Conservation (phyloP, 1,140 invertebrate species). For the Drosophila takahashii region DNA sequence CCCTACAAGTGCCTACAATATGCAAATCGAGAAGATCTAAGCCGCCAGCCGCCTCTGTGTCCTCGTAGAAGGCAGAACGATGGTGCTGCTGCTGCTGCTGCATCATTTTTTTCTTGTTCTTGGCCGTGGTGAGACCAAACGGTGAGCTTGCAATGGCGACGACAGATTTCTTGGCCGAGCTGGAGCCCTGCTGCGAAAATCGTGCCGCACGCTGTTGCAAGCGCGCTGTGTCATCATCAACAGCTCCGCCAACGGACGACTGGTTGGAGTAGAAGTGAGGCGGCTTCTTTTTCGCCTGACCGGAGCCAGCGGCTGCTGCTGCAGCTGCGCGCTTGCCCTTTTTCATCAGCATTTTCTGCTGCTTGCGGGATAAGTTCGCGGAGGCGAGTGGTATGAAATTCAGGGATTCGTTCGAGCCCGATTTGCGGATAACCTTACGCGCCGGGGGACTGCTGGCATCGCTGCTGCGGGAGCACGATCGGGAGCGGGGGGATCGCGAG, state of each 20-base stretch:
- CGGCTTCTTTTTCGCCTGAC: conserved; percentile 85
- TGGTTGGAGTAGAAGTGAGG: conserved; percentile 88
- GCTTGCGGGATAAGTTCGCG: conserved; percentile 68
- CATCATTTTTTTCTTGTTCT: conserved; percentile 70
- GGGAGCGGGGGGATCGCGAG: conserved; percentile 61
- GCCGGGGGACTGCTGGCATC: conserved; percentile 61
- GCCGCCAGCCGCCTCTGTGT: conserved; percentile 85
- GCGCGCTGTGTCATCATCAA: conserved; percentile 90
- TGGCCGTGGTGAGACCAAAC: conserved; percentile 77
- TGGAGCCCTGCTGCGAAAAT: conserved; percentile 87
- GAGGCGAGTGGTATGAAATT: conserved; percentile 73
- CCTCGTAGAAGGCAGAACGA: conserved; percentile 66
- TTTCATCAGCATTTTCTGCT: conserved; percentile 71
- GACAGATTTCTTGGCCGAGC: conserved; percentile 77
- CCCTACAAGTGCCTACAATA: conserved; percentile 96
- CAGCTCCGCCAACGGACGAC: conserved; percentile 86
- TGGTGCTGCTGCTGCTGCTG: conserved; percentile 44
- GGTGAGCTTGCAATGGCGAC: conserved; percentile 80
- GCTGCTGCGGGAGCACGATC: conserved; percentile 71
- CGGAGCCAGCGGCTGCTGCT: conserved; percentile 15
- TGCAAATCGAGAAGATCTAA: conserved; percentile 93
- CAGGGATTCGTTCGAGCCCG: conserved; percentile 58
- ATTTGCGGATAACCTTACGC: conserved; percentile 71
- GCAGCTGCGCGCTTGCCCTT: conserved; percentile 85
- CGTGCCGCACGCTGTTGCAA: conserved; percentile 94